Conservation (phyloP, 2,888 invertebrate species). For the Gortyna flavago region DNA sequence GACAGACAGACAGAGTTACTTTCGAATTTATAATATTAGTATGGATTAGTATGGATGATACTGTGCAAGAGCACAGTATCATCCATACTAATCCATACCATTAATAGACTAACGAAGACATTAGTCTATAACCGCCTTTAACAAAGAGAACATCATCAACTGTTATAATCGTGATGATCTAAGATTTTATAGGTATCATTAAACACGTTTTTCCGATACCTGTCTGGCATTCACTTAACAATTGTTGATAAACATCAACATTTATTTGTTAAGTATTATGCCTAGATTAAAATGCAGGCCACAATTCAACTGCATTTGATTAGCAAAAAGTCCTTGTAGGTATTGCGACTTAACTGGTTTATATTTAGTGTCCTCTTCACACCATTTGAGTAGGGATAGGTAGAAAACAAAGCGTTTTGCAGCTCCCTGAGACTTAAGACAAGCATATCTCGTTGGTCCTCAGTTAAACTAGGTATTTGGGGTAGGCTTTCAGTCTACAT, state of each 20-base stretch:
- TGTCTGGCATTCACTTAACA: constrained; percentile 29
- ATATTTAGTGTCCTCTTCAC: not conserved
- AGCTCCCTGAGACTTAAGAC: not conserved
- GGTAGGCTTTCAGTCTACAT: not conserved
- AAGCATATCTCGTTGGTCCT: not conserved
- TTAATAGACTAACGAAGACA: too few relatives aligned
- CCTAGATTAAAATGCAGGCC: constrained; percentile 48
- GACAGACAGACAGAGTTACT: too few relatives aligned
- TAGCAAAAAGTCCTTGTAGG: constrained; percentile 25
- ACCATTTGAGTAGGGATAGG: not conserved
- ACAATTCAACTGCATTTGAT: constrained; percentile 21
- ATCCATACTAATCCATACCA: too few relatives aligned
- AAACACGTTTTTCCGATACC: not conserved
- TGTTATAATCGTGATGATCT: constrained; percentile 41
- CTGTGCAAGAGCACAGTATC: too few relatives aligned
- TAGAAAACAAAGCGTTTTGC: constrained; percentile 2
- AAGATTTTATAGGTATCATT: constrained; percentile 12
- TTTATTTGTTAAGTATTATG: too few relatives aligned
- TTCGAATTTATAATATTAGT: too few relatives aligned
- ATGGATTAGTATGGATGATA: not conserved
- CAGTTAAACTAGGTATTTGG: not conserved
- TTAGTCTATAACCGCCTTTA: not conserved
- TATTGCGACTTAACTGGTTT: constrained; percentile 15
- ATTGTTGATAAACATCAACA: too few relatives aligned
- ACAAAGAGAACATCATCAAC: constrained; percentile 15